Conservation (phyloP, 2,888 invertebrate species). For the Andricus quercusramuli region DNA sequence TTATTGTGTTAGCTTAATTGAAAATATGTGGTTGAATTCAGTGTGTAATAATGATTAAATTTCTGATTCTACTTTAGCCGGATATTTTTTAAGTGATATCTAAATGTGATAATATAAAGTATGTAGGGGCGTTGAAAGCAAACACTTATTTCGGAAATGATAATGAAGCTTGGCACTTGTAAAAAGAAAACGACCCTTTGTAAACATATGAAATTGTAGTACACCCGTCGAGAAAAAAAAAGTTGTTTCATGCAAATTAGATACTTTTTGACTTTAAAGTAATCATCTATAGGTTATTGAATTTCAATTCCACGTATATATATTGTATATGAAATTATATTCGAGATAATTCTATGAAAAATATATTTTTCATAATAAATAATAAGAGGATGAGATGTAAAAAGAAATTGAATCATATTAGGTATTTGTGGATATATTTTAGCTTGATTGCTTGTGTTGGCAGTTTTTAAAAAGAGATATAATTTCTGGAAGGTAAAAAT, state of each 20-base stretch:
- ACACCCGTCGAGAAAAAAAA: neutral
- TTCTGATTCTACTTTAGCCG: neutral
- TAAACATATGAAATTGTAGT: neutral
- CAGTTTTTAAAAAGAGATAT: neutral
- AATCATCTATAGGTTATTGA: neutral
- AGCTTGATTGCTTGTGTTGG: neutral
- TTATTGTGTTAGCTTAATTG: neutral
- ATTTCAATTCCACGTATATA: neutral
- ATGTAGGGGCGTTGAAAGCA: neutral
- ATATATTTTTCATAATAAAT: neutral
- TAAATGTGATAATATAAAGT: neutral
- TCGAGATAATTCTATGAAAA: no score
- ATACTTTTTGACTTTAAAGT: neutral
- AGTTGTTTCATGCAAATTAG: neutral
- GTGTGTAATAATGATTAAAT: neutral
- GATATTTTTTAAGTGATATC: neutral
- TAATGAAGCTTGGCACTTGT: neutral
- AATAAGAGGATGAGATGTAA: neutral
- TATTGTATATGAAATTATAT: neutral
- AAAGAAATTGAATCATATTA: neutral
- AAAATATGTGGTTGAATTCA: neutral
- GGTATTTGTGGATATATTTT: neutral
- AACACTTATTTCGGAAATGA: neutral
- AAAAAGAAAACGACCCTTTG: neutral
- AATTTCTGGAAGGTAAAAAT: slow-evolving; percentile 15